Conservation (phyloP, 2,888 invertebrate species). For the Cheilosia scutellata region DNA sequence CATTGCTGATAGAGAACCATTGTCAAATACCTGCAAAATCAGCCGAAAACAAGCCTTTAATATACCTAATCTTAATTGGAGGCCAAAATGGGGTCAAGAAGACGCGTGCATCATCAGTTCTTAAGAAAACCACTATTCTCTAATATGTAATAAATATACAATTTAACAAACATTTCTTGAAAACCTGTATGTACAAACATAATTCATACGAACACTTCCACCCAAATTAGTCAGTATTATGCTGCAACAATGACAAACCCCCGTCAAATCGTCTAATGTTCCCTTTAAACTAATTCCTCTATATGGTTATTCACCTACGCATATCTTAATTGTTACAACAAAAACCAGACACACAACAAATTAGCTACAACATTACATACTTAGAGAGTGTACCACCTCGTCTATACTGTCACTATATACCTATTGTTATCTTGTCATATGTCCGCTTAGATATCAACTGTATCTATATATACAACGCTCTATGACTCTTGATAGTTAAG, state of each 20-base stretch:
- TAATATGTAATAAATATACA: no score
- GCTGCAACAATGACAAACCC: slow-evolving; percentile 1
- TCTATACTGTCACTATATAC: not conserved
- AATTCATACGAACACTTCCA: not conserved
- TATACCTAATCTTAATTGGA: no score
- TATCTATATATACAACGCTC: slow-evolving; percentile 14
- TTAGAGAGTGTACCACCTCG: slow-evolving; percentile 3
- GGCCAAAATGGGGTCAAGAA: no score
- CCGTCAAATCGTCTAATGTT: slow-evolving; percentile 13
- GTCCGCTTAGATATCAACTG: slow-evolving; percentile 48
- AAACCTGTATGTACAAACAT: not conserved
- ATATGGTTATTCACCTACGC: slow-evolving; percentile 59
- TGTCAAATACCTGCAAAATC: no score
- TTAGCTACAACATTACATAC: slow-evolving; percentile 10
- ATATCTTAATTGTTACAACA: slow-evolving; percentile 18
- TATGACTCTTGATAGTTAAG: slow-evolving; percentile 22
- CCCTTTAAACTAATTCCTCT: slow-evolving; percentile 19
- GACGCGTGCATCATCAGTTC: not conserved
- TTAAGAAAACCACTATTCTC: not conserved
- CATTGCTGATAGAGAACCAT: no score
- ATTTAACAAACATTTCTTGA: not conserved
- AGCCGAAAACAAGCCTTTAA: no score
- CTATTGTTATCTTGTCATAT: slow-evolving; percentile 58
- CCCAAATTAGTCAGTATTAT: not conserved
- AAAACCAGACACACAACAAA: slow-evolving; percentile 26